These are phyloP conservation scores for Drosophila infuscata DNA, from an alignment of 2,888 invertebrate genomes.

Conservation along the genomic window DNA sequence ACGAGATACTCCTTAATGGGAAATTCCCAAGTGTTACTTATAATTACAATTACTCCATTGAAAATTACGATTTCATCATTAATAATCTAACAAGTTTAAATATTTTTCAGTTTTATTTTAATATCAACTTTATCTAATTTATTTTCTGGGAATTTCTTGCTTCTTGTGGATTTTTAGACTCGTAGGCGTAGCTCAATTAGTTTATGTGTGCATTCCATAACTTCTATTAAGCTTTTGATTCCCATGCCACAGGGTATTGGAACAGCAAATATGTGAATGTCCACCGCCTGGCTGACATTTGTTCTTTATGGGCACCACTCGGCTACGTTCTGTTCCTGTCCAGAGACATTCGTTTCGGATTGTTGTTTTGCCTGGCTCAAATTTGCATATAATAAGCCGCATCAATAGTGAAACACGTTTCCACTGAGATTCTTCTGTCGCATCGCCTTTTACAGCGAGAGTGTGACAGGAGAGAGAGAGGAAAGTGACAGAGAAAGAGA, in stretches of 20 bases:
- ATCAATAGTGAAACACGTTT: conserved; percentile 84
- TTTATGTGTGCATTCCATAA: not conserved
- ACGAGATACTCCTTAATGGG: conserved; percentile 25
- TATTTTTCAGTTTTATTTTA: not conserved
- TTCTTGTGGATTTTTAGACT: not conserved
- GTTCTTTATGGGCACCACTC: conserved; percentile 82
- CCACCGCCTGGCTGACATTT: conserved; percentile 70
- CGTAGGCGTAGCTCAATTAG: not conserved
- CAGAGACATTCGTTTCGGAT: conserved; percentile 46
- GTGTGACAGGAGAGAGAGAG: conserved; percentile 22
- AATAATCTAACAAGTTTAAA: not conserved
- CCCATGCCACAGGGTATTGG: conserved; percentile 29
- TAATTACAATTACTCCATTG: not conserved
- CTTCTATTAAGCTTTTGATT: not conserved
- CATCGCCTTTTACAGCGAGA: conserved; percentile 39
- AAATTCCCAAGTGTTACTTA: not conserved
- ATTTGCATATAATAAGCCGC: conserved; percentile 85
- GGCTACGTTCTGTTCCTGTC: conserved; percentile 47
- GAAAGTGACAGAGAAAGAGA: conserved; percentile 12
- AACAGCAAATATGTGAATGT: conserved; percentile 45
- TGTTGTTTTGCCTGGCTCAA: conserved; percentile 71
- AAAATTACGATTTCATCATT: not conserved
- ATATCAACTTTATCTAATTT: not conserved
- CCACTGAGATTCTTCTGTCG: conserved; percentile 63
- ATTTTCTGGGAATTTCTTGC: not conserved